Conservation (phyloP, 2,888 invertebrate genomes). For the Argyra leucocephala region DNA sequence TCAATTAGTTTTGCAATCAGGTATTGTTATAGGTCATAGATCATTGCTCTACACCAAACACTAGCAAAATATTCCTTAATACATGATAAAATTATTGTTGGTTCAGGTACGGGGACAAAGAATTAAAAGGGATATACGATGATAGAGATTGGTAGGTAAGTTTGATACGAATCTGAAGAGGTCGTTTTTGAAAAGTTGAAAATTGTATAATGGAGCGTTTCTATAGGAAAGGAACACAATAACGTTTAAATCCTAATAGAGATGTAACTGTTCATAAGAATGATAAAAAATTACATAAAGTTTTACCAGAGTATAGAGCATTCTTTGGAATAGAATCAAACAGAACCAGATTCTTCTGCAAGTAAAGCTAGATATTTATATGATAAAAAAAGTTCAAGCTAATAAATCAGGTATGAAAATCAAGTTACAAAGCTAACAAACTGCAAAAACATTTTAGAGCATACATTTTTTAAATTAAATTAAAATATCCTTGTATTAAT, state of each 20-base stretch:
- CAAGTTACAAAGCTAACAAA: conserved; percentile 72
- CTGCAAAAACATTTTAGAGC: conserved; percentile 70
- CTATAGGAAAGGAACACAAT: too few relatives aligned
- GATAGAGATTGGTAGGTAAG: too few relatives aligned
- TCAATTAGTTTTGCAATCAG: conserved; percentile 87
- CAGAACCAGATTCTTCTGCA: conserved; percentile 62
- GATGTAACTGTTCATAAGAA: conserved; percentile 54
- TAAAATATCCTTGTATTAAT: too few relatives aligned
- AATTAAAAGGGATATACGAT: too few relatives aligned
- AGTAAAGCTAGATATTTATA: conserved; percentile 75
- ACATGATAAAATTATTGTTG: too few relatives aligned
- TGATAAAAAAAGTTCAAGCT: conserved; percentile 71
- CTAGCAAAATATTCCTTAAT: too few relatives aligned
- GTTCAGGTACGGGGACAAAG: too few relatives aligned
- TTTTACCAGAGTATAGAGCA: conserved; percentile 70
- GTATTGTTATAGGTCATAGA: conserved; percentile 86
- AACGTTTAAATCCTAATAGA: conserved; percentile 60
- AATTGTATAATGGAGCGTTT: too few relatives aligned
- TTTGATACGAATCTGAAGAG: too few relatives aligned
- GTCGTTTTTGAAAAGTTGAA: too few relatives aligned
- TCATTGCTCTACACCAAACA: conserved; percentile 88
- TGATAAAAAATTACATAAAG: conserved; percentile 57
- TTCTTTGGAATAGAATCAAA: conserved; percentile 85
- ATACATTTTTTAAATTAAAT: conserved; percentile 48
- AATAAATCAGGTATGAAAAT: conserved; percentile 64